Evolutionary conservation across 2,888 invertebrate species (phyloP), one percentile per base, ranked within the genome.

Genomic region (Pocota personata): DNA sequence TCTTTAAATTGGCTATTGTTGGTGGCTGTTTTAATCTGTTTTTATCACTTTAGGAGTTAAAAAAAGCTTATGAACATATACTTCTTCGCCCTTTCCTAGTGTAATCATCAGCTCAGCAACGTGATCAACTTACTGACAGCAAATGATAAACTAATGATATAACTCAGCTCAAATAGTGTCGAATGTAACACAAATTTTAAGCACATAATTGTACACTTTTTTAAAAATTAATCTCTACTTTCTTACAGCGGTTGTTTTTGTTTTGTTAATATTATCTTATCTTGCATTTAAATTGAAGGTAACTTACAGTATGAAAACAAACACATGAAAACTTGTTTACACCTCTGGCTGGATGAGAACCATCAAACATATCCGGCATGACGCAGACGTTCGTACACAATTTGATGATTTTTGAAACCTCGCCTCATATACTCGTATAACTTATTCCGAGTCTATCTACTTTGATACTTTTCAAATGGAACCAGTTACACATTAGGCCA

Each of bases 101-200:
- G 16, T 71, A 14, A 14, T 40, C 66, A 71, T 43, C 79, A 73
- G 52, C 62, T 79, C 60, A 16, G 67, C 72, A 73, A 73, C 67
- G 14, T 60, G 52, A 71, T 57, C 76, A 76, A 76, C 84, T 80
- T 84, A 84, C 80, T 80, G 80, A 71, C 57, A 80, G 84, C 84
- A 84, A 84, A 84, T 80, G 84, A 80, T 67, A 35, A 78, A 52
- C 58, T 30, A 21, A 43, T 46, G 21, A 37, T 64, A 35, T 55
- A 62, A 21, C 67, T 50, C 75, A 64, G 48, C 64, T 64, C 46
- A 48, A 12, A 27, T 30, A 52, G n/a, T 10, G 58, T 32, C 16
- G 62, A 76, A 46, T 57, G n/a, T 75, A 27, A 62, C 35, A 7
- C 73, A 84, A 80, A 80, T 84, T 58, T 69, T 76, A 80, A 84